Evolutionary conservation across 2,113 vertebrate species (phyloP), one percentile per base, ranked within the genome.

Genomic region (Protobothrops mucrosquamatus): DNA sequence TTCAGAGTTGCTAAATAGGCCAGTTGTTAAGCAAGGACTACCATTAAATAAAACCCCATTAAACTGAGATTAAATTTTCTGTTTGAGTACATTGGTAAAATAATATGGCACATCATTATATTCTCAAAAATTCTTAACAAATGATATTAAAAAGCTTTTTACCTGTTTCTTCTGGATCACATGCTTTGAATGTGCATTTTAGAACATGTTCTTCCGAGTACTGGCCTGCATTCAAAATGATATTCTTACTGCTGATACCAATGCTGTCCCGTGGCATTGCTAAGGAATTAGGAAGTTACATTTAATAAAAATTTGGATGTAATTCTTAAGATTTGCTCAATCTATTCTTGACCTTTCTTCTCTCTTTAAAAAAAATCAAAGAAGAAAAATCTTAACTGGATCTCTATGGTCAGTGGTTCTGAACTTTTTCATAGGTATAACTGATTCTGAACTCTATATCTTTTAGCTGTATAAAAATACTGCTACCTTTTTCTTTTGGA

Each of bases 91-190:
- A 43, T 39, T 81, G 6, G 18, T 81, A 39, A 81, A 81, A 81
- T 39, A 81, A 81, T 22, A 8, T 55, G 55, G 55, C 15, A 56
- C 55, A 56, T 56, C 55, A 56, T 7, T 34, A 20, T 81, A 81
- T 81, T 81, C 34, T 81, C 34, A 81, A 81, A 81, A 81, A 9
- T 15, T 22, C n/a, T 39, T 81, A 81, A 2, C 34, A 81, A 6
- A 14, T 56, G 34, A 55, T 18, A 48, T 48, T 86, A 59, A 55
- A 92, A 94, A 48, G 1, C 18, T 56, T 52, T 92, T 91, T 96
- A 98, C 97, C 97, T 97, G 96, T 97, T 89, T 93, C 95, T 55
- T 97, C 96, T 69, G 96, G 94, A 93, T 98, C 97, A 96, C 97
- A 98, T 20, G 96, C 97, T 94, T 96, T 94, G 39, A 98, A 98